Conservation (phyloP, 37 sponge, comb jelly and placozoan species). For the Aphrocallistes beatrix region DNA sequence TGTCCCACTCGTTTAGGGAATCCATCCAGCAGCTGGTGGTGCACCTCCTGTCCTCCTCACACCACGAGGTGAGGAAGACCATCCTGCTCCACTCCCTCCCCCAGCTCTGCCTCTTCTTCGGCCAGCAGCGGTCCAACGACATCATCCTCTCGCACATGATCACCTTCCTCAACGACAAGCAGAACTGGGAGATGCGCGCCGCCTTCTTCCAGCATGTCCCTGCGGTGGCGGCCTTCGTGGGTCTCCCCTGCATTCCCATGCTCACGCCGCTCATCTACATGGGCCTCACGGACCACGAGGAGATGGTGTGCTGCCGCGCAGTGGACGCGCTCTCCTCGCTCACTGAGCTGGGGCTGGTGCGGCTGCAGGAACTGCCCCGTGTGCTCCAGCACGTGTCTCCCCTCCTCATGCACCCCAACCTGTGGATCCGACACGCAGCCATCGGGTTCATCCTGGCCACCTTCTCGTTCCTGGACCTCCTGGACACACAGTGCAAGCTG, state of each 20-base stretch:
- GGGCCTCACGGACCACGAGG: slow-evolving; percentile 86
- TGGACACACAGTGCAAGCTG: slow-evolving; percentile 70
- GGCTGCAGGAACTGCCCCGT: slow-evolving; percentile 36
- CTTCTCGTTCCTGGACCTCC: slow-evolving; percentile 35
- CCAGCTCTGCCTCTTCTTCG: slow-evolving; percentile 86
- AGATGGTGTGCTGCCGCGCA: slow-evolving; percentile 66
- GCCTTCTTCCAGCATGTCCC: slow-evolving; percentile 91
- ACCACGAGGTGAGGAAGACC: slow-evolving; percentile 70
- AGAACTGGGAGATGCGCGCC: slow-evolving; percentile 78
- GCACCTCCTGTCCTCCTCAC: slow-evolving; percentile 49
- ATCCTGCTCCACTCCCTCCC: slow-evolving; percentile 56
- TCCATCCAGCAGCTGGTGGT: slow-evolving; percentile 46
- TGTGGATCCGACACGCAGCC: slow-evolving; percentile 75
- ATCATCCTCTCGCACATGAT: slow-evolving; percentile 92
- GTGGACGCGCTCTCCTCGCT: slow-evolving; percentile 66
- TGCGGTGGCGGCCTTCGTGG: slow-evolving; percentile 63
- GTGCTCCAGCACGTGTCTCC: slow-evolving; percentile 43
- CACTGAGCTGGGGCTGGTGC: slow-evolving; percentile 50
- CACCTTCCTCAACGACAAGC: slow-evolving; percentile 94
- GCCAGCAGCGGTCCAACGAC: slow-evolving; percentile 84
- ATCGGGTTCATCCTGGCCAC: slow-evolving; percentile 59
- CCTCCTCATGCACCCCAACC: slow-evolving; percentile 76
- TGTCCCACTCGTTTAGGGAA: slow-evolving; percentile 11
- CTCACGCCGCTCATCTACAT: slow-evolving; percentile 47
- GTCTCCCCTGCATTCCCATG: slow-evolving; percentile 67